Base-by-base conservation (phyloP, 2,113 vertebrate species). In the Promerops cafer region DNA sequence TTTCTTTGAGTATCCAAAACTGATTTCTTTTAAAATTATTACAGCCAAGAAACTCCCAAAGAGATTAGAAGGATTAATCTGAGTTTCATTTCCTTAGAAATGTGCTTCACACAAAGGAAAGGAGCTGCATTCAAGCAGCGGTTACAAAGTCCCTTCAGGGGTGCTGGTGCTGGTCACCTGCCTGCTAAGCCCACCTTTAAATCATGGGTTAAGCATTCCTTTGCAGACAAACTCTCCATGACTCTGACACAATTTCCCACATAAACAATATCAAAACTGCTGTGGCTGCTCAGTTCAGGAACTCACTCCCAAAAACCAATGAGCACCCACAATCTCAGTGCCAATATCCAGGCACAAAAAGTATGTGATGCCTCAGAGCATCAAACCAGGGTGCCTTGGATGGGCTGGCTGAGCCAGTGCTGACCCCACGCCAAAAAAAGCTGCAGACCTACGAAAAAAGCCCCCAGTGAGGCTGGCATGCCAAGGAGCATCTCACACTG, bases 41-140 rank as follows among this genome's bases (percentile, higher is more conserved):
- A 70, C 79, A 44, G 78, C 61, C 70, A 94, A 75, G 50, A 85
- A 94, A 79, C 31, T 93, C 57, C 40, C 20, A 28, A 64, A 82
- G 81, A 87, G 56, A 89, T 84, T 94, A 89, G n/a, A 87, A 87
- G 31, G 61, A 85, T 72, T 92, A 87, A 87, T 68, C 35, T 22
- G 61, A 85, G 42, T 82, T 94, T 76, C 53, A 76, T 76, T 95
- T 89, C 81, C 87, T 74, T 75, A 65, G 78, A 95, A 91, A 86
- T 33, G 31, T 15, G 22, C 35, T 89, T 44, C 2, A 3, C 44
- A 42, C 47, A 85, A 63, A 74, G 40, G 69, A 89, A 87, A 81
- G 0, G 5, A 72, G n/a, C 37, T 65, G 57, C 61, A 35, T 71
- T 82, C 82, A 82, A 75, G 74, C 31, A 83, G 57, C 44, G 70